Evolutionary conservation across 2,888 invertebrate genomes (phyloP), one percentile per base, ranked within the genome.

Genomic region (Biston stratarius): DNA sequence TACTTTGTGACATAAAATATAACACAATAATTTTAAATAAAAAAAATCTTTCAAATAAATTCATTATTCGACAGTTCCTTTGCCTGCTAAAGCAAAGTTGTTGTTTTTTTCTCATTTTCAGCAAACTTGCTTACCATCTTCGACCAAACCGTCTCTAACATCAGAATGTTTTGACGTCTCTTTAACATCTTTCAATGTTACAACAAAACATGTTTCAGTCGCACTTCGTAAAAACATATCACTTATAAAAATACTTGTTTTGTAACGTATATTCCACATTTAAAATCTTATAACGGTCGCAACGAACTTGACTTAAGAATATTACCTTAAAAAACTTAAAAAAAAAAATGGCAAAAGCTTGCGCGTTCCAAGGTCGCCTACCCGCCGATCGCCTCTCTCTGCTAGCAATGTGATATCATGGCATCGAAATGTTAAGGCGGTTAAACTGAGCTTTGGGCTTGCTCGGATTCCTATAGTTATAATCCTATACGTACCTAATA

Each of bases 351-450:
- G 49, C 38, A 59, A 59, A 59, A 49, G 40, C 49, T 44, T 59
- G 48, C 38, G 38, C 58, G 48, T 33, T 1, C 42, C 59, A 59
- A 59, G 59, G 59, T 42, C 59, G 59, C 49, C 59, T 42, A 24
- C 59, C 12, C 24, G 33, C 59, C 59, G 49, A 49, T 49, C 42
- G n/a, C 48, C 9, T 38, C 48, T 48, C 36, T 36, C 15, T 45
- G 47, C 38, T 24, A 14, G 24, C 11, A 24, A 15, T n/a, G 40
- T 59, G 59, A 59, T 59, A 59, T 59, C 59, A 59, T 59, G 24
- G 24, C 40, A 10, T 49, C 33, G 59, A 49, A 33, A 59, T 59
- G 38, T n/a, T 49, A n/a, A 38, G 12, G 15, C 59, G 59, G 59
- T 59, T 59, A 6, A 58, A 47, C 11, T 34, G 42, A 42, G 42